Evolutionary conservation across 2,113 vertebrate species (phyloP), one percentile per base, ranked within the genome.

Genomic region (Hemiprocne comata): DNA sequence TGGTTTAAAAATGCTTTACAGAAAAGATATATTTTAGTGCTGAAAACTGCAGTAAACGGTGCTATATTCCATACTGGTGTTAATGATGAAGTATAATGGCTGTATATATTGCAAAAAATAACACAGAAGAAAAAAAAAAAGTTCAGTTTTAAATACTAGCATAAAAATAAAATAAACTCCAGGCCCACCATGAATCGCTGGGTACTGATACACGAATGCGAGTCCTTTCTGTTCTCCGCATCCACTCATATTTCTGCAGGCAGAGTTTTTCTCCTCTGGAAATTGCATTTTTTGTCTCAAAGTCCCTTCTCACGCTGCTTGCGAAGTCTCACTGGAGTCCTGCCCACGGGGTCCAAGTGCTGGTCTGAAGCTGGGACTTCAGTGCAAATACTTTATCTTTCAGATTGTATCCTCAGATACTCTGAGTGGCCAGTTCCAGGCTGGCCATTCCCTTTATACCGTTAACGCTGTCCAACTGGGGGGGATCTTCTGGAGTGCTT

Each of bases 91-190:
- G 76, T 83, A 97, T 70, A 95, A 93, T 90, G 91, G 70, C 74
- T 9, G 13, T 79, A 89, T 89, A 96, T 74, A 89, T 74, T 94
- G 93, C 86, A 96, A 97, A 97, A 73, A 94, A 36, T 95, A 97
- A 97, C 76, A 96, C 75, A 74, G 87, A 93, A 82, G 71, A 94
- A 95, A 97, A 97, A 80, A 78, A 83, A 76, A 85, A 90, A 51
- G 81, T 95, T 97, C 84, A 46, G 46, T 79, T 96, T 98, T 97
- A 98, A 98, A 98, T 97, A 97, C 95, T 96, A 98, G 93, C 87
- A 95, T 90, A 94, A 97, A 96, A 97, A 97, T 97, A 95, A 94
- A 96, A 96, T 94, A 92, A 97, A 97, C 92, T 97, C 94, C 94
- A 96, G 94, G 95, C 95, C 95, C 95, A 94, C 65, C 95, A 90